Evolutionary conservation across 2,113 vertebrate genomes (phyloP), one percentile per base, ranked within the genome.

Genomic region (Myotis brandtii): DNA sequence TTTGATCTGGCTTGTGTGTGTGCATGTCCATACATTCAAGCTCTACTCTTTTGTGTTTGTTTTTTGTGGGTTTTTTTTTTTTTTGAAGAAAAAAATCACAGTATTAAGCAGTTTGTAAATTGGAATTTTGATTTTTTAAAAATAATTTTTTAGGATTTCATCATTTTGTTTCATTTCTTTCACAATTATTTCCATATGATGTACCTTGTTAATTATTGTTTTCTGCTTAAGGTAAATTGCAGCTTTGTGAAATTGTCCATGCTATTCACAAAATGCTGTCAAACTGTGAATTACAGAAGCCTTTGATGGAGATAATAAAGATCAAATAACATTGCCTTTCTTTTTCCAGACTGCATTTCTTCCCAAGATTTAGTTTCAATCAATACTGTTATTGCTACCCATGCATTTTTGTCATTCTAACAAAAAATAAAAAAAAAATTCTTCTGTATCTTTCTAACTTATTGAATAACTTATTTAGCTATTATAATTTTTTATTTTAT

Each of bases 141-240:
- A 84, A 34, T n/a, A 40, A n/a, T 2, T 34, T 17, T 92, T 89
- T 54, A 95, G 32, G 23, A 54, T 69, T 97, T 97, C 82, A 23
- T 75, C 40, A 37, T 97, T 95, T 92, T 69, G 34, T 30, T 89
- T 73, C 21, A 9, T 27, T 88, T 83, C 1, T 93, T 96, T 93
- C 87, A 83, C 46, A 70, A 48, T 5, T 96, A 46, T 96, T 69
- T 88, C 89, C 77, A 66, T 84, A 69, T 72, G 56, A 86, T 9
- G 59, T 16, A 84, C 54, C 75, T 97, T 54, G 48, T 86, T 96
- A 95, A 92, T 56, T 95, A 12, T 70, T 96, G 77, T 93, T 95
- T 94, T 81, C 8, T n/a, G 95, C 32, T 37, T 85, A 67, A 50
- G 73, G 64, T 86, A 95, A 86, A 92, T 67, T 66, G 80, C 8